These are phyloP conservation scores for Idaea biselata DNA, from an alignment of 2,888 invertebrate genomes.

Conservation along the genomic window DNA sequence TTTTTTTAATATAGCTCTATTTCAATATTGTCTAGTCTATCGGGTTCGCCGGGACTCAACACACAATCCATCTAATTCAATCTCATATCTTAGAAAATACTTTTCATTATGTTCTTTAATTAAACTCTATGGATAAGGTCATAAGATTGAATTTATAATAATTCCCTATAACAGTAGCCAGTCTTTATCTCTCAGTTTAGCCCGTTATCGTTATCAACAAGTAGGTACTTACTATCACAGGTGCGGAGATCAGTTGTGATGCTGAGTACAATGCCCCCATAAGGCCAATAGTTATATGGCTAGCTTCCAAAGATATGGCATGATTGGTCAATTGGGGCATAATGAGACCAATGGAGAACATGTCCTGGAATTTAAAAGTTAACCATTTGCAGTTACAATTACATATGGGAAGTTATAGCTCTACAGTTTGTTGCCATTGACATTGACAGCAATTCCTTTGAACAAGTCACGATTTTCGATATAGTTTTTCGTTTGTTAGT, in stretches of 20 bases:
- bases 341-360: constrained; percentile 37
- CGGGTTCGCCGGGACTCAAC: not conserved
- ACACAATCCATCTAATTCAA: not conserved
- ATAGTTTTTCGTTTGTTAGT: constrained; percentile 5
- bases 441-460: no score
- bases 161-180: constrained; percentile 3
- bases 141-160: not conserved
- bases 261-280: constrained; percentile 77
- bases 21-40: no score
- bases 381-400: not conserved
- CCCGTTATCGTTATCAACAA: not conserved
- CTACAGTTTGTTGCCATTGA: no score
- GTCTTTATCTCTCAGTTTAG: not conserved
- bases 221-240: constrained; percentile 70
- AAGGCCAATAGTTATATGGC: constrained; percentile 75
- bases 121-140: not conserved
- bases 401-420: no score
- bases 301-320: constrained; percentile 70
- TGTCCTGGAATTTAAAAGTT: constrained; percentile 38
- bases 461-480: not conserved
- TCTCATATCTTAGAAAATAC: no score
- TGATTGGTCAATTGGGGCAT: constrained; percentile 52
- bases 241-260: constrained; percentile 78
- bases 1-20: no score
- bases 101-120: not conserved